Conservation (phyloP, 2,888 invertebrate species). For the Didymodactylos carnosus region DNA sequence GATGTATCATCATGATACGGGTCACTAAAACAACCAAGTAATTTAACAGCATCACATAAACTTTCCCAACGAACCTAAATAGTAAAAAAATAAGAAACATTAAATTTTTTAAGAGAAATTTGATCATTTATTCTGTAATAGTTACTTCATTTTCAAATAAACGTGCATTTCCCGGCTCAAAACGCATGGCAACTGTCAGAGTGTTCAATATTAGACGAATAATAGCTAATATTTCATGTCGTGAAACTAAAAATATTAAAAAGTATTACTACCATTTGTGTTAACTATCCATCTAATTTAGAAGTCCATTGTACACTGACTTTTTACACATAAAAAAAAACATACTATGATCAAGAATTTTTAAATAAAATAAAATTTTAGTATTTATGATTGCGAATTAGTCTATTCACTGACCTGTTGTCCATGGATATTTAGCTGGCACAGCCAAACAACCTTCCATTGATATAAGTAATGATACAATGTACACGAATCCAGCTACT, state of each 20-base stretch:
- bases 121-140: background rate
- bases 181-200: constrained; percentile 87
- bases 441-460: constrained; percentile 49
- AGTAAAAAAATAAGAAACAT: constrained; percentile 17
- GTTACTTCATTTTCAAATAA: constrained; percentile 79
- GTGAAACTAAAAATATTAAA: constrained; percentile 22
- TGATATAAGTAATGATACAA: constrained; percentile 78
- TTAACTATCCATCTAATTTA: background rate
- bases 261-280: background rate
- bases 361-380: background rate
- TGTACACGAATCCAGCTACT: constrained; percentile 89
- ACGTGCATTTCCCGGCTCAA: constrained; percentile 94
- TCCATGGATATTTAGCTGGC: constrained; percentile 39
- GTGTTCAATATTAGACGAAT: constrained; percentile 76
- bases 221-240: constrained; percentile 50
- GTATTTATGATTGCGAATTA: background rate
- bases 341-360: too few species aligned
- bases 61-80: constrained; percentile 69
- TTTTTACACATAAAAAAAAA: too few species aligned
- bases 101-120: constrained; percentile 2
- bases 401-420: constrained; percentile 24
- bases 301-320: too few species aligned
- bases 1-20: background rate
- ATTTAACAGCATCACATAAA: constrained; percentile 69
- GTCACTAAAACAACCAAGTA: constrained; percentile 62